Evolutionary conservation across 1,140 invertebrate genomes (phyloP).

Genomic region (Orius laevigatus): DNA sequence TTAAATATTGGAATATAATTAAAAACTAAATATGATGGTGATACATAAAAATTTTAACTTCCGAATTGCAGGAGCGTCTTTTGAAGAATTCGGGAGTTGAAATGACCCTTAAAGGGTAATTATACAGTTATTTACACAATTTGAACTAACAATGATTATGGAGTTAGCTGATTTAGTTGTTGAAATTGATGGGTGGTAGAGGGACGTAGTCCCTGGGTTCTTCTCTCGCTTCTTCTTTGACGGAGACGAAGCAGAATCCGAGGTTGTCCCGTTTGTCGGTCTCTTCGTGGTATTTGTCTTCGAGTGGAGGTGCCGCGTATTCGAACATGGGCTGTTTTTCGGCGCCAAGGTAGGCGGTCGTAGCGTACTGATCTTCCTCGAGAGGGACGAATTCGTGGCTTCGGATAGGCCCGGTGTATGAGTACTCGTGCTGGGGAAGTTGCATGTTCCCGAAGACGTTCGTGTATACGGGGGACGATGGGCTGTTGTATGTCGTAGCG

Average conservation of each 20-base stretch:
- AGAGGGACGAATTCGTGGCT: constrained; percentile 24
- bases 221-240: constrained; percentile 10
- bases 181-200: constrained; percentile 26
- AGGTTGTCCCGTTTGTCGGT: constrained; percentile 1
- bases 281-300: constrained; percentile 7
- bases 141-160: not conserved
- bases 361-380: constrained; percentile 43
- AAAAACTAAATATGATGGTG: too few species aligned
- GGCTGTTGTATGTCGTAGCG: constrained; percentile 30
- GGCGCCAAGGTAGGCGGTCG: constrained; percentile 35
- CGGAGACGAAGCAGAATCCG: constrained; percentile 13
- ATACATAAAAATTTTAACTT: too few species aligned
- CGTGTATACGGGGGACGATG: constrained; percentile 25
- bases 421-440: constrained; percentile 32
- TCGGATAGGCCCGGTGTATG: constrained; percentile 41
- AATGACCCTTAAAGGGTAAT: too few species aligned
- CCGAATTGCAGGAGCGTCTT: too few species aligned
- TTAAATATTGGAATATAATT: too few species aligned
- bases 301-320: constrained; percentile 18
- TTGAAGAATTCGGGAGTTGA: too few species aligned
- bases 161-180: not conserved
- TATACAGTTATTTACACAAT: not conserved
- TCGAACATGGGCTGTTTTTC: constrained; percentile 36
- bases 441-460: constrained; percentile 24
- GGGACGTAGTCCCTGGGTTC: constrained; percentile 29